Evolutionary conservation across 1,140 invertebrate species (phyloP).

Genomic region (Zaprionus gabonicus): DNA sequence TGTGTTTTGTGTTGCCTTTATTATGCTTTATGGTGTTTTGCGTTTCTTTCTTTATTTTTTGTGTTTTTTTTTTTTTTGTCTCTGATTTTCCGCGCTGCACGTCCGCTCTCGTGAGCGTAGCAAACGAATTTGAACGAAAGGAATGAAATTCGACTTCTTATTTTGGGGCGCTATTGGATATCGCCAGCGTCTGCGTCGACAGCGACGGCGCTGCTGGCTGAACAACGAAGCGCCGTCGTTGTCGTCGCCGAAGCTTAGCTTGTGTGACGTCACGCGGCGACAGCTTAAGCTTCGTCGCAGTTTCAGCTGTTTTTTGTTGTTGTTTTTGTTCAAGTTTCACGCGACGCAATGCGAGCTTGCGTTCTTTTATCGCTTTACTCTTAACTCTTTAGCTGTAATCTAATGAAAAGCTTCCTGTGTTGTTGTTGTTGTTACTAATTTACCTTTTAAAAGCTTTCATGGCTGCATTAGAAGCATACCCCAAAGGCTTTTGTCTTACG

Average conservation of each 20-base stretch:
- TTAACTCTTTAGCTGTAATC: constrained; percentile 46
- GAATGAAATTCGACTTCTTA: constrained; percentile 83
- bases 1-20: constrained; percentile 30
- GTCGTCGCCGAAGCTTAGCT: constrained; percentile 35
- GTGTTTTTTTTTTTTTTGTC: constrained; percentile 32
- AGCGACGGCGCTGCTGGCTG: neutral
- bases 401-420: constrained; percentile 42
- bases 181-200: constrained; percentile 18
- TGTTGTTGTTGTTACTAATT: constrained; percentile 29
- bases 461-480: constrained; percentile 41
- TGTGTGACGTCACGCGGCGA: constrained; percentile 70
- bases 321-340: constrained; percentile 35
- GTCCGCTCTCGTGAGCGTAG: constrained; percentile 83
- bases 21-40: constrained; percentile 19
- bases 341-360: constrained; percentile 16
- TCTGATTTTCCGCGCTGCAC: constrained; percentile 76
- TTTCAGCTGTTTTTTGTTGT: constrained; percentile 17
- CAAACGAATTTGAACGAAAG: constrained; percentile 83
- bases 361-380: constrained; percentile 55
- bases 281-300: constrained; percentile 38
- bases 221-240: neutral
- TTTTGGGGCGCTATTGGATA: constrained; percentile 81
- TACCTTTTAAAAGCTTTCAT: constrained; percentile 25
- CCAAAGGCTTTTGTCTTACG: constrained; percentile 14
- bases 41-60: constrained; percentile 37